Base-by-base conservation (phyloP, 2,113 vertebrate genomes). In the Panurus biarmicus region DNA sequence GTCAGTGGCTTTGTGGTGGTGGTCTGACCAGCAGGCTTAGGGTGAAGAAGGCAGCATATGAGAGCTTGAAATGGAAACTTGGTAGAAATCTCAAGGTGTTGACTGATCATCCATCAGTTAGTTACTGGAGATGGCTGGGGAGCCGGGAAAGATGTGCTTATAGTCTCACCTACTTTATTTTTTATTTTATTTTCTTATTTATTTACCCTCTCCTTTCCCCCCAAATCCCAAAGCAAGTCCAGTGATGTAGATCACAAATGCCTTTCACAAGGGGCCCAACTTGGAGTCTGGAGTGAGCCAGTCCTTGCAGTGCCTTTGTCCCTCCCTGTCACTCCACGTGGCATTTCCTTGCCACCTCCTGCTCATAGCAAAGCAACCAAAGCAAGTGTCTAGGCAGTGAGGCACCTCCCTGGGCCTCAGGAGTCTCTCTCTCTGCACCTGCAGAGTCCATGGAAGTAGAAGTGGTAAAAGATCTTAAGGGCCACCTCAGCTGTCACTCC, bases 201-300 rank as follows among this genome's bases (percentile, higher is more conserved):
- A 67, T 95, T 96, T 96, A 86, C 44, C 67, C 51, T 76, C 35
- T 93, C 40, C 81, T 89, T 87, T 62, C 15, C 25, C 54, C 12
- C 18, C 21, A 53, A 60, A 88, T 70, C 67, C 67, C 9, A 4
- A 82, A 93, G 50, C 15, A 23, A 75, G 10, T 73, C 40, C 2
- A 10, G 2, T 85, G 87, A 51, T 0, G 0, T 22, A 73, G 51
- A 12, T 65, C 35, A 24, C 56, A 80, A 56, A 29, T 73, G 56
- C 28, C 56, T 56, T 64, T 80, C 2, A 8, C 40, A 18, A 40
- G 40, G 21, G 28, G 36, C 72, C n/a, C 1, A 35, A 40, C 75
- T 83, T 54, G 42, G 66, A n/a, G 35, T 62, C 35, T 61, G 50
- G 62, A 69, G 31, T 16, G 1, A 82, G n/a, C 54, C 67, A 44